Percentiles rank a stretch among this genome's conserved stretches.
These are phyloP conservation scores for Teleopsis dalmanni DNA, from an alignment of 1,140 invertebrate species.

Conservation along the genomic window DNA sequence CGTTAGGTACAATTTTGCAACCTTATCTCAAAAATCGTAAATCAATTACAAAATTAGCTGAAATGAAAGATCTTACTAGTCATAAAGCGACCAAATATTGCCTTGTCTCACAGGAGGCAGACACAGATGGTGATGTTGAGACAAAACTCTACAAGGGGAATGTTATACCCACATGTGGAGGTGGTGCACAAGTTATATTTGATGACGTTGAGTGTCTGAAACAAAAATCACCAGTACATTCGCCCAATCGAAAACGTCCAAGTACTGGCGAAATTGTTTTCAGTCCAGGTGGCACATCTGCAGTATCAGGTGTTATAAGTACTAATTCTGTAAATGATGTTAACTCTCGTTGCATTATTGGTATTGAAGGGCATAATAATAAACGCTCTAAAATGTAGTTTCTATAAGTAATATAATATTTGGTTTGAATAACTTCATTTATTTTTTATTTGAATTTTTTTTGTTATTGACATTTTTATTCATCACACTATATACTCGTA, in stretches of 20 bases:
- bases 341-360: conserved; percentile 34
- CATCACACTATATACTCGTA: too few relatives aligned
- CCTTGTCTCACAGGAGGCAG: conserved; percentile 82
- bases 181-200: conserved; percentile 91
- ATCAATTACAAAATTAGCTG: conserved; percentile 71
- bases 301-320: conserved; percentile 18
- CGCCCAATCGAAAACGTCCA: conserved; percentile 36
- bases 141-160: conserved; percentile 92
- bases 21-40: conserved; percentile 74
- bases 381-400: conserved; percentile 39
- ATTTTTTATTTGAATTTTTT: too few relatives aligned
- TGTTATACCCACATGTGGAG: conserved; percentile 83
- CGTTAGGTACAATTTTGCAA: conserved; percentile 80
- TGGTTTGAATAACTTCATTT: too few relatives aligned
- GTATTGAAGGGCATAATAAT: conserved; percentile 39
- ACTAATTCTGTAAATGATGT: conserved; percentile 28
- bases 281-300: conserved; percentile 15
- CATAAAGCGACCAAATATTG: conserved; percentile 80
- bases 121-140: conserved; percentile 84
- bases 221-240: conserved; percentile 66
- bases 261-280: conserved; percentile 15
- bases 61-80: conserved; percentile 62
- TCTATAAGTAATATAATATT: too few relatives aligned
- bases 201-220: conserved; percentile 89
- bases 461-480: too few relatives aligned